These are phyloP conservation scores for Macrosiphum euphorbiae DNA, from an alignment of 2,888 invertebrate genomes.

Conservation along the genomic window DNA sequence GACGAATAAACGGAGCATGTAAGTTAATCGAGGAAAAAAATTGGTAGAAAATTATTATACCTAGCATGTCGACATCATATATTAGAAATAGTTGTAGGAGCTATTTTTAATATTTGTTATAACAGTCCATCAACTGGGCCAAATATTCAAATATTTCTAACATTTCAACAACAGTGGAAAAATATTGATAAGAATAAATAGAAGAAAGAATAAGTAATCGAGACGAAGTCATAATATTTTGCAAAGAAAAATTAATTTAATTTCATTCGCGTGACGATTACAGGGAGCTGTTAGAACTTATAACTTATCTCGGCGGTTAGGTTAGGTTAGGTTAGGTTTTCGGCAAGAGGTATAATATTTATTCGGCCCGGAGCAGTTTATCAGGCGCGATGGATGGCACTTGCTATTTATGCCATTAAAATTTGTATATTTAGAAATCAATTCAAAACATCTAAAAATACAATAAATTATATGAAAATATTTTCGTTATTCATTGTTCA, in stretches of 20 bases:
- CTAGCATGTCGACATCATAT: slow-evolving; percentile 68
- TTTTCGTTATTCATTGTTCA: slow-evolving; percentile 64
- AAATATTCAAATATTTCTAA: slow-evolving; percentile 39
- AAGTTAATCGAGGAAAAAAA: slow-evolving; percentile 66
- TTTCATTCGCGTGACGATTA: slow-evolving; percentile 54
- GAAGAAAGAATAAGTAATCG: slow-evolving; percentile 10
- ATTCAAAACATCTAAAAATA: slow-evolving; percentile 66
- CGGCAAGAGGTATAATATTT: slow-evolving; percentile 71
- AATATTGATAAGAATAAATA: slow-evolving; percentile 43
- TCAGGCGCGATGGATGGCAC: slow-evolving; percentile 68
- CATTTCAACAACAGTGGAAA: slow-evolving; percentile 52
- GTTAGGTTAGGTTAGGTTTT: too few relatives aligned
- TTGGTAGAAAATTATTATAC: slow-evolving; percentile 67
- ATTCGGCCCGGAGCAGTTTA: slow-evolving; percentile 67
- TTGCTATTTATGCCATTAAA: slow-evolving; percentile 68
- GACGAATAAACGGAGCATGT: slow-evolving; percentile 67
- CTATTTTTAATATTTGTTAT: slow-evolving; percentile 65
- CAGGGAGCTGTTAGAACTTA: slow-evolving; percentile 47
- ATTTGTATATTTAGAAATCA: slow-evolving; percentile 65
- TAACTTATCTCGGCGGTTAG: slow-evolving; percentile 11
- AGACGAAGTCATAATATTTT: slow-evolving; percentile 28
- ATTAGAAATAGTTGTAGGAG: slow-evolving; percentile 67
- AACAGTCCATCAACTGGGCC: too few relatives aligned
- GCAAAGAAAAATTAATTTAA: slow-evolving; percentile 24
- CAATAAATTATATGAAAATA: slow-evolving; percentile 65